Evolutionary conservation across 2,113 vertebrate genomes (phyloP), one percentile per base, ranked within the genome.

Genomic region (Picathartes gymnocephalus): DNA sequence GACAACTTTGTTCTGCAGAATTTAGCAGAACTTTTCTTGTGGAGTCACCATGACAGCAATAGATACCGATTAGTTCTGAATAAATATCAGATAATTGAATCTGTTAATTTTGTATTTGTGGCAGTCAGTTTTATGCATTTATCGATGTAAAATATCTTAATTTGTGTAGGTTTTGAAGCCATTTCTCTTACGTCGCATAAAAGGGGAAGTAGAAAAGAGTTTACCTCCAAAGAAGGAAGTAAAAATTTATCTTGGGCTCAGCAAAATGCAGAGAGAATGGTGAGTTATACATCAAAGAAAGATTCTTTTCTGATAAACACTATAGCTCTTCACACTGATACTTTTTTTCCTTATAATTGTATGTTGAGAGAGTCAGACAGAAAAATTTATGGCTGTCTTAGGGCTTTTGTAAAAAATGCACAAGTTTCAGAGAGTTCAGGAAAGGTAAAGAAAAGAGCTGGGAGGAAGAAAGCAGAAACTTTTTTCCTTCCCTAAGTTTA

Each of bases 211-310:
- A 83, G 99, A 99, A 96, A 99, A 98, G 93, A 99, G 98, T 92
- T 97, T 99, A 80, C 98, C 98, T 94, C 98, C 99, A 33, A 99
- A 99, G 97, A 99, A 99, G 73, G 99, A 99, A 97, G 98, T 98
- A 56, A 99, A 99, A 96, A 99, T 99, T 95, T 99, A 99, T 92
- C 98, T 99, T 90, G 99, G 99, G 33, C 98, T 99, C 62, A 99
- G 98, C 96, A 99, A 99, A 97, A 99, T 99, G 99, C 98, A 99
- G 82, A 97, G 98, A 89, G 99, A 99, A 97, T 99, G 99, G 99
- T 98, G 86, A 98, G 98, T 95, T 78, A 62, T 92, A 61, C 42
- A 71, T 95, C 11, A 10, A 57, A 73, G 51, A 91, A 73, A 69
- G 60, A 81, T 72, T 88, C 2, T 88, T 84, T 39, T 86, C 44